These are phyloP conservation scores for Osmerus eperlanus DNA, from an alignment of 2,113 vertebrate species.

Conservation along the genomic window DNA sequence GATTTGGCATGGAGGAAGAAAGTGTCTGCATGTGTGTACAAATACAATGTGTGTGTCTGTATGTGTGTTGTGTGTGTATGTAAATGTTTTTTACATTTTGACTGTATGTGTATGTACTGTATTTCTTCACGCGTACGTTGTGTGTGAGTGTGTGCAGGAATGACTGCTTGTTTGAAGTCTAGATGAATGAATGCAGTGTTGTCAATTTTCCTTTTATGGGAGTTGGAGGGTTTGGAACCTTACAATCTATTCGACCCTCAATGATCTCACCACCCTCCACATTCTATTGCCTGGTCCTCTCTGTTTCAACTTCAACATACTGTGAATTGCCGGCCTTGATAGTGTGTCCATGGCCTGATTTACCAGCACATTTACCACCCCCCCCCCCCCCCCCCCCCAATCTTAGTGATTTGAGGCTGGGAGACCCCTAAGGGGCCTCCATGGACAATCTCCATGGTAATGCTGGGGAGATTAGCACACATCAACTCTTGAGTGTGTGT, in stretches of 20 bases:
- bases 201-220: too few species aligned
- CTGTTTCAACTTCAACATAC: constrained; percentile 15
- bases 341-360: too few species aligned
- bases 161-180: too few species aligned
- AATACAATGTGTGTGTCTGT: constrained; percentile 21
- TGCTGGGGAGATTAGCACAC: constrained; percentile 28
- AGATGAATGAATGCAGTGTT: too few species aligned
- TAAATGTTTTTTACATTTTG: too few species aligned
- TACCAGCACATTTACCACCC: background rate
- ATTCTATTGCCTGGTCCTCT: too few species aligned
- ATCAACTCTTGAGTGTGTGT: background rate
- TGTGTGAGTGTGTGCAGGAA: background rate
- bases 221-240: too few species aligned
- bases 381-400: background rate
- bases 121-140: too few species aligned
- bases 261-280: too few species aligned
- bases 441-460: constrained; percentile 28
- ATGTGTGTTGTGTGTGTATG: background rate
- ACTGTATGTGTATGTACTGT: too few species aligned
- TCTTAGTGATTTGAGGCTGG: constrained; percentile 17
- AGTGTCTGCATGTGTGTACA: background rate
- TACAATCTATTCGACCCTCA: too few species aligned
- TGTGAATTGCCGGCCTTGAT: too few species aligned
- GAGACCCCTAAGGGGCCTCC: constrained; percentile 16
- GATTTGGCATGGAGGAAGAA: background rate